Evolutionary conservation across 2,888 invertebrate species (phyloP), one percentile per base, ranked within the genome.

Genomic region (Eupithecia exiguata): DNA sequence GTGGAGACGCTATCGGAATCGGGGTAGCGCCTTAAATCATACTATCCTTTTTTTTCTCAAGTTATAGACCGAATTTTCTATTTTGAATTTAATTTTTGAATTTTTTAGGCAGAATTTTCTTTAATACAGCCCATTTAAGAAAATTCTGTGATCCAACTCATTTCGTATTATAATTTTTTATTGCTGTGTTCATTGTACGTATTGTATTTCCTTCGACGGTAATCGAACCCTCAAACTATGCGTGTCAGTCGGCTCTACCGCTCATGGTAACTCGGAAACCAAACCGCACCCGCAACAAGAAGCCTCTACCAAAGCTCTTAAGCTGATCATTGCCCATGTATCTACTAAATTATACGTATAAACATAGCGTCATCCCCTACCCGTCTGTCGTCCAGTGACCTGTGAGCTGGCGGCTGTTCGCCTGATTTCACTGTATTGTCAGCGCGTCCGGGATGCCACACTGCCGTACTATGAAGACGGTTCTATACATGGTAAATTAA

Each of bases 371-470:
- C 38, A 66, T 18, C 58, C 53, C 53, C 58, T 25, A 14, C 35
- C 68, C 66, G 49, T 62, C 71, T n/a, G 61, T 18, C 53, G 73
- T 35, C 43, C 75, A 76, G 68, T 76, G 75, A 73, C 75, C 75
- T 76, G 72, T 71, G 70, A 73, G 66, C 46, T 49, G 65, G 36
- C 63, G 70, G 58, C 66, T 70, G 62, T 72, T 25, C 72, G 75
- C 78, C 66, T 79, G 71, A 78, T 76, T 78, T 77, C 76, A 70
- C 78, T 69, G 68, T 78, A 79, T 79, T 79, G 76, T 78, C 78
- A 73, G 74, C 75, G 76, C 74, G 74, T 74, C 73, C n/a, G 67
- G 65, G 38, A 18, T 18, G 35, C 35, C 25, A 62, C 35, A 62
- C 62, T 62, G 25, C 14, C 12, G 25, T 25, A 21, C 49, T 53